Evolutionary conservation across 2,888 invertebrate species (phyloP).

Genomic region (Temnothorax ravouxi): DNA sequence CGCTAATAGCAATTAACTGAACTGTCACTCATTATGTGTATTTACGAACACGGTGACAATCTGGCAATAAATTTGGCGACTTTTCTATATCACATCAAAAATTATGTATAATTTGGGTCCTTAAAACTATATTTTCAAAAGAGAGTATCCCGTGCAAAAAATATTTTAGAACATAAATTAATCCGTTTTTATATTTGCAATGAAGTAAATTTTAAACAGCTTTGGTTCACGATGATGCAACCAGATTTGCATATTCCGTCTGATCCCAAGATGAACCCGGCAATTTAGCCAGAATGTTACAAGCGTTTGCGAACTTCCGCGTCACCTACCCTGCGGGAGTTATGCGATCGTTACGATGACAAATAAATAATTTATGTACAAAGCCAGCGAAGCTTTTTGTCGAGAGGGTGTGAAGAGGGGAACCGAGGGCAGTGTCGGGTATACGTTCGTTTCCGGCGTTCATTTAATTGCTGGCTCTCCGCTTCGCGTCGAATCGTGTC

Average conservation of each 20-base stretch:
- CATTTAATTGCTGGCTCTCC: constrained; percentile 43
- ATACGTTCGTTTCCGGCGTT: constrained; percentile 16
- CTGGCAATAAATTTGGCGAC: neutral
- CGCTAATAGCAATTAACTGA: constrained; percentile 9
- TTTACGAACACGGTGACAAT: neutral
- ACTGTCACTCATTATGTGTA: neutral
- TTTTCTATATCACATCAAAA: neutral
- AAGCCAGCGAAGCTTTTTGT: constrained; percentile 47
- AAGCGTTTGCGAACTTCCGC: neutral
- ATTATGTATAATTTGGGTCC: neutral
- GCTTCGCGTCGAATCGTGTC: constrained; percentile 9
- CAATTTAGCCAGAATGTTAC: constrained; percentile 1
- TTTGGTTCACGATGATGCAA: neutral
- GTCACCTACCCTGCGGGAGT: neutral
- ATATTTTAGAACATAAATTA: constrained; percentile 11
- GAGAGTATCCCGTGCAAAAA: neutral
- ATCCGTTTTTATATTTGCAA: neutral
- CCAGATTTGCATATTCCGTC: neutral
- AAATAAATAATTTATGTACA: constrained; percentile 55
- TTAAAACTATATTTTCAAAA: neutral
- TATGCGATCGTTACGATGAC: constrained; percentile 21
- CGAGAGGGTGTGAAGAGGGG: constrained; percentile 9
- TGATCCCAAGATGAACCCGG: neutral
- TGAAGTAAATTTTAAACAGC: constrained; percentile 8
- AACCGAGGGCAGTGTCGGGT: constrained; percentile 41